Percentiles rank a stretch among this genome's conserved stretches.
phyloP scores from a whole-genome alignment of 2,797 vertebrate genomes.

The Anguilla anguilla region DNA sequence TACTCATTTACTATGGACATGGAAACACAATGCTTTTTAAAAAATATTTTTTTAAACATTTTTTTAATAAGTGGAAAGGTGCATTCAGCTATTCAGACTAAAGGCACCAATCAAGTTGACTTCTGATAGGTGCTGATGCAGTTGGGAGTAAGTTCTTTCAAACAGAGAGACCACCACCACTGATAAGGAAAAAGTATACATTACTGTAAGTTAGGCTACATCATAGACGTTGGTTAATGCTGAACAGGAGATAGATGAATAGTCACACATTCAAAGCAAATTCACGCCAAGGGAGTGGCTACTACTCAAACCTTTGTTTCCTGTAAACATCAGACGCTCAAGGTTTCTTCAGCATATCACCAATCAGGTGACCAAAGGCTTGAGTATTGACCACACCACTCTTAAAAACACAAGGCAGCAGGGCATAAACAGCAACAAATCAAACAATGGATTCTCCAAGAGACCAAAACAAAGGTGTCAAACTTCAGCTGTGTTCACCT shows the following conservation, averaged over 20 bases:
- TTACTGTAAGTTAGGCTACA: slow-evolving; percentile 41
- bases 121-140: not conserved
- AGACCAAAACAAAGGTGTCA: not conserved
- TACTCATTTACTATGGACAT: not conserved
- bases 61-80: not conserved
- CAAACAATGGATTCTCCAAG: not conserved
- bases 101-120: not conserved
- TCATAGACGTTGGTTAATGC: slow-evolving; percentile 44
- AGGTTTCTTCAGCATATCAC: not conserved
- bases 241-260: slow-evolving; percentile 47
- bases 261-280: slow-evolving; percentile 27
- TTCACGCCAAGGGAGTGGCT: slow-evolving; percentile 28
- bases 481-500: not conserved
- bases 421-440: not conserved
- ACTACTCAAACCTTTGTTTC: not conserved
- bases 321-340: not conserved
- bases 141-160: not conserved
- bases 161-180: not conserved
- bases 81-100: not conserved
- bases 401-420: not conserved
- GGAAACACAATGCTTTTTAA: not conserved
- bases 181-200: slow-evolving; percentile 26
- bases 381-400: not conserved
- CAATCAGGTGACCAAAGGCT: not conserved
- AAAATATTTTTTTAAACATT: not conserved